Percentiles rank a stretch among this genome's conserved stretches.
Conservation (phyloP, 1,140 invertebrate species). For the Trinorchestia longiramus region DNA sequence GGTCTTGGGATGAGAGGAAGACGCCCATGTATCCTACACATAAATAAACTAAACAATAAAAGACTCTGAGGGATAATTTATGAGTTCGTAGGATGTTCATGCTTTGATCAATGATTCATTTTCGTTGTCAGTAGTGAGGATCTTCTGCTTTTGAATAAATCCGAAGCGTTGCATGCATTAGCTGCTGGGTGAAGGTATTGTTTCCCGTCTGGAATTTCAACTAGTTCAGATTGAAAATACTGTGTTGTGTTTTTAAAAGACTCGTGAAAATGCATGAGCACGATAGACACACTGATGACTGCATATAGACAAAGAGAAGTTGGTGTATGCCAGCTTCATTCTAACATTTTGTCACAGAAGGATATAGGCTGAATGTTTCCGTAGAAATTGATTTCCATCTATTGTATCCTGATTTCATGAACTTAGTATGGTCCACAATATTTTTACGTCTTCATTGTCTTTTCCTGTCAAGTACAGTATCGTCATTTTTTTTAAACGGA, state of each 20-base stretch:
- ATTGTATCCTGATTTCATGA: neutral
- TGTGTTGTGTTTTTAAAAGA: neutral
- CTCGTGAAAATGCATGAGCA: neutral
- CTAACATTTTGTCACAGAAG: too few relatives aligned
- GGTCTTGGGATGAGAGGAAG: neutral
- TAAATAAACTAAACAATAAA: neutral
- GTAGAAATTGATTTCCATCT: neutral
- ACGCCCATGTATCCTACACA: neutral
- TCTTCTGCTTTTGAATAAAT: neutral
- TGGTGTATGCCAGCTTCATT: too few relatives aligned
- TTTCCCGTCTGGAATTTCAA: neutral
- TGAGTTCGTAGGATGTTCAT: neutral
- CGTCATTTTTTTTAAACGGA: neutral
- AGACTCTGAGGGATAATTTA: neutral
- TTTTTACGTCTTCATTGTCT: neutral
- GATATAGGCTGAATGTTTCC: neutral
- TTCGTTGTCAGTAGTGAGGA: neutral
- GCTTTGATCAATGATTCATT: neutral
- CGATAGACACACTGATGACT: too few relatives aligned
- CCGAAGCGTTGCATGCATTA: neutral
- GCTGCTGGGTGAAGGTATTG: neutral
- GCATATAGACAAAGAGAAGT: too few relatives aligned
- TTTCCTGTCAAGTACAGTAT: neutral
- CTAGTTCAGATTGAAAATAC: too few relatives aligned
- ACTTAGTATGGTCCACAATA: neutral